These are phyloP conservation scores for Allobates femoralis DNA, from an alignment of 2,797 vertebrate genomes.

Conservation along the genomic window DNA sequence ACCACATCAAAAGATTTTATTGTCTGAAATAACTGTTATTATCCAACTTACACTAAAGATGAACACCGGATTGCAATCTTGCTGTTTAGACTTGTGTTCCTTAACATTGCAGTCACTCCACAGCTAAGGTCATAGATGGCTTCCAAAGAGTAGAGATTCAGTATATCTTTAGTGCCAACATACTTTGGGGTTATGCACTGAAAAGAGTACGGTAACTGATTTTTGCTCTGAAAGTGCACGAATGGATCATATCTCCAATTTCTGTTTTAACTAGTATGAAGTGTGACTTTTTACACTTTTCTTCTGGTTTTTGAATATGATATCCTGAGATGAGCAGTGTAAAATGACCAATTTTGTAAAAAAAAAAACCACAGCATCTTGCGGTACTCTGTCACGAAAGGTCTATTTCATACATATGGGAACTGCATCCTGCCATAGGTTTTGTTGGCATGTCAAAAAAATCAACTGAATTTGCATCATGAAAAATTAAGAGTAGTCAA, in stretches of 20 bases:
- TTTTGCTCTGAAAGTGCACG: too few relatives aligned
- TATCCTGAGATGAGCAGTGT: too few relatives aligned
- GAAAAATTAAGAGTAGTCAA: too few relatives aligned
- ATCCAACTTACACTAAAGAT: background rate
- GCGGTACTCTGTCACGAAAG: too few relatives aligned
- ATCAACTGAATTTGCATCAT: too few relatives aligned
- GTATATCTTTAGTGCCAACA: background rate
- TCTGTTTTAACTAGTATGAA: background rate
- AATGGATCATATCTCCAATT: background rate
- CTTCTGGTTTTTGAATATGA: too few relatives aligned
- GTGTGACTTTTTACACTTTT: background rate
- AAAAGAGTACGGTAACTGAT: background rate
- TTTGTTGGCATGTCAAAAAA: too few relatives aligned
- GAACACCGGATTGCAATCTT: background rate
- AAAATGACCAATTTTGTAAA: too few relatives aligned
- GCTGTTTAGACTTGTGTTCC: background rate
- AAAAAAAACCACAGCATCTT: too few relatives aligned
- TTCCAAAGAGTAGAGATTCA: background rate
- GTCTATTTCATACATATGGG: too few relatives aligned
- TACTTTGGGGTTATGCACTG: background rate
- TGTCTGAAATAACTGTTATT: background rate
- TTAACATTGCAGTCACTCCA: background rate
- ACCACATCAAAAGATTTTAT: constrained; percentile 1
- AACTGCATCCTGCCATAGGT: too few relatives aligned
- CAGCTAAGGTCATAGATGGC: background rate